These are phyloP conservation scores for Chrysina gloriosa DNA, from an alignment of 2,888 invertebrate species.

Conservation along the genomic window DNA sequence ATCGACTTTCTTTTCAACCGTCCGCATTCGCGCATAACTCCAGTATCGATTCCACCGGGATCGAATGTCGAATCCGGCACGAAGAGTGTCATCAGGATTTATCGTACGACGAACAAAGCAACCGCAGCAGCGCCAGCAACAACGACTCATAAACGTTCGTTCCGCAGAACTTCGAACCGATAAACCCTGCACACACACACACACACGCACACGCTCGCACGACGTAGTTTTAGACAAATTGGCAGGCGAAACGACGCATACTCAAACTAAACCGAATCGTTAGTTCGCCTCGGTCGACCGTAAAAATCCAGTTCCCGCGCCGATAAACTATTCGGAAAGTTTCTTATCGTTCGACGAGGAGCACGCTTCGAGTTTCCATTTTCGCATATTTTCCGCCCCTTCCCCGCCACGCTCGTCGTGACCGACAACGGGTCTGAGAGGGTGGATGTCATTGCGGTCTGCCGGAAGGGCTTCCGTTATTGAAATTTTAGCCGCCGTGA, in stretches of 20 bases:
- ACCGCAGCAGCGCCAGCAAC: conserved; percentile 1
- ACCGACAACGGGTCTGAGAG: background rate
- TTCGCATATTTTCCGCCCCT: conserved; percentile 16
- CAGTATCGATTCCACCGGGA: conserved; percentile 21
- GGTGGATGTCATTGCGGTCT: conserved; percentile 1
- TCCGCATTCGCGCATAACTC: background rate
- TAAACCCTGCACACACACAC: background rate
- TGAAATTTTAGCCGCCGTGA: background rate
- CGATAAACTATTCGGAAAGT: conserved; percentile 42
- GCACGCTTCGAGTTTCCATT: conserved; percentile 8
- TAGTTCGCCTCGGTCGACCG: conserved; percentile 38
- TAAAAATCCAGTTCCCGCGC: conserved; percentile 30
- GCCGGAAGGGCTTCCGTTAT: background rate
- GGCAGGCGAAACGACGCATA: conserved; percentile 17
- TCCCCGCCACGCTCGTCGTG: background rate
- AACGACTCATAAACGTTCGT: conserved; percentile 38
- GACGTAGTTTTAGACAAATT: conserved; percentile 42
- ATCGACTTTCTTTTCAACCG: no score
- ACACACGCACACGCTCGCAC: background rate
- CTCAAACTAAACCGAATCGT: conserved; percentile 34
- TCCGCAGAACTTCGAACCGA: background rate
- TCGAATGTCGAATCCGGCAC: background rate
- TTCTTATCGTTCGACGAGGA: conserved; percentile 30
- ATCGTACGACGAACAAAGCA: background rate
- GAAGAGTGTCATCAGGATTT: conserved; percentile 31